These are phyloP conservation scores for Egretta garzetta DNA, from an alignment of 2,113 vertebrate genomes.

Conservation along the genomic window DNA sequence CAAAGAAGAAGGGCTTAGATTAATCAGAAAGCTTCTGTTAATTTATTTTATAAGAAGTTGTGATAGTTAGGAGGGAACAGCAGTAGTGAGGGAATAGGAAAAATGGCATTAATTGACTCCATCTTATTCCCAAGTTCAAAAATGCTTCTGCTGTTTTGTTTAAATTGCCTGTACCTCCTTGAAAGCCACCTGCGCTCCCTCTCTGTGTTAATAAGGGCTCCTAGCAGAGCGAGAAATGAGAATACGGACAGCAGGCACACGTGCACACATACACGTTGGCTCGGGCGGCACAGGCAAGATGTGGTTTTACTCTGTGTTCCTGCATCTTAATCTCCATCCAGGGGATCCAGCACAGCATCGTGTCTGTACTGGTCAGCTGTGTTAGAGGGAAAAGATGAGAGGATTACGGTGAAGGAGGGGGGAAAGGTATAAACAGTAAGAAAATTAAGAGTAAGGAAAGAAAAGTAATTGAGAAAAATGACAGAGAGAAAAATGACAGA, in stretches of 20 bases:
- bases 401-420: not conserved
- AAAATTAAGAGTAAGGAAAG: not conserved
- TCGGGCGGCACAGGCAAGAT: accelerated
- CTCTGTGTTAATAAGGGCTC: not conserved
- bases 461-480: not conserved
- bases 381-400: not conserved
- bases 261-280: not conserved
- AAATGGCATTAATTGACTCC: not conserved
- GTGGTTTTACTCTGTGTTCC: not conserved
- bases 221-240: not conserved
- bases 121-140: not conserved
- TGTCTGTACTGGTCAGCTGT: not conserved
- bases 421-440: not conserved
- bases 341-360: not conserved
- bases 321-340: not conserved
- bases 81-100: not conserved
- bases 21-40: not conserved
- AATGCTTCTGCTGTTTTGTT: not conserved
- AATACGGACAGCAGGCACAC: not conserved
- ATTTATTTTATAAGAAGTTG: not conserved
- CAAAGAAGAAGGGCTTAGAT: not conserved
- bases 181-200: not conserved
- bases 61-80: accelerated
- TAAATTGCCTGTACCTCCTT: not conserved
- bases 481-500: not conserved